These are phyloP conservation scores for Ernsta delagoae DNA, from an alignment of 2,888 invertebrate genomes.

Conservation along the genomic window DNA sequence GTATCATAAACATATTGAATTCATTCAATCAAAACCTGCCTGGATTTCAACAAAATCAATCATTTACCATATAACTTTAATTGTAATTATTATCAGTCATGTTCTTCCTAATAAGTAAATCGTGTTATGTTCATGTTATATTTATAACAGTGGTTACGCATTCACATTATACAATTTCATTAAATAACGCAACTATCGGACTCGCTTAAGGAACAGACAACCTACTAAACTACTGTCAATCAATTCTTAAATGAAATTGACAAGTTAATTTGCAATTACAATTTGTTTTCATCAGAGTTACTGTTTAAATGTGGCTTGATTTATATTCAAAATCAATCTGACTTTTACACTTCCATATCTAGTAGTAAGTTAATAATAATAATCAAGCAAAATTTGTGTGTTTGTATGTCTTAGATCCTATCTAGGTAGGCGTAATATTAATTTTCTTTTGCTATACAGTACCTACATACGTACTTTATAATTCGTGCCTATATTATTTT, in stretches of 20 bases:
- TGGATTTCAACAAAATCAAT: too few species aligned
- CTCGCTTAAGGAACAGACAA: constrained; percentile 22
- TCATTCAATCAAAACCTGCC: too few species aligned
- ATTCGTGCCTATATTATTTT: neutral
- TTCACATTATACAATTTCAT: constrained; percentile 18
- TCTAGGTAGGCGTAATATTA: too few species aligned
- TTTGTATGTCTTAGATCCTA: too few species aligned
- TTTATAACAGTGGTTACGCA: constrained; percentile 8
- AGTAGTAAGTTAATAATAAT: too few species aligned
- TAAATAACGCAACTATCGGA: constrained; percentile 13
- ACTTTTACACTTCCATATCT: constrained; percentile 1
- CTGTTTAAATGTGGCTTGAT: neutral
- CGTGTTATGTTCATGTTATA: neutral
- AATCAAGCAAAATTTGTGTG: too few species aligned
- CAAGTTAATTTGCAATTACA: constrained; percentile 24
- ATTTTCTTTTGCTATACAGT: too few species aligned
- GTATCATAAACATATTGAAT: too few species aligned
- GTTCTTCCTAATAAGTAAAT: constrained; percentile 1
- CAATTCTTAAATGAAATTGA: constrained; percentile 24
- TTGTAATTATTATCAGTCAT: neutral
- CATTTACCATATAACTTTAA: too few species aligned
- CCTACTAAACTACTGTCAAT: constrained; percentile 23
- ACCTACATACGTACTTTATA: neutral
- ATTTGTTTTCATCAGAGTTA: constrained; percentile 21
- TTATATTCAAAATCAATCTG: neutral